Evolutionary conservation across 1,140 invertebrate genomes (phyloP), one percentile per base, ranked within the genome.

Genomic region (Cydia splendana): DNA sequence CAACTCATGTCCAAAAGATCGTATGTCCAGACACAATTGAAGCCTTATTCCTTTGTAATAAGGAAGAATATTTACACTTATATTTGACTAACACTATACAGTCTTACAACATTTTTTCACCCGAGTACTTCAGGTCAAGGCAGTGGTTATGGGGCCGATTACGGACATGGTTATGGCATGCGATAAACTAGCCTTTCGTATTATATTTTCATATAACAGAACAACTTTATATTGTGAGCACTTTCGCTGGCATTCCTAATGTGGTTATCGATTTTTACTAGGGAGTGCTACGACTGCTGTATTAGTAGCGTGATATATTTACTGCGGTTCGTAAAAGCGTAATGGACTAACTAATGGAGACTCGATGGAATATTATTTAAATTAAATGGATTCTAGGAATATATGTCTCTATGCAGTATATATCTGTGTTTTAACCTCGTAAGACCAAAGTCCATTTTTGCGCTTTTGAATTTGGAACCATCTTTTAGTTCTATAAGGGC

Each of bases 161-260:
- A 42, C n/a, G 67, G 67, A 42, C 67, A 34, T 6, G 67, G 67
- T 71, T 42, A 71, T 71, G 38, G 34, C 67, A 71, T 42, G 67
- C 67, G 34, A 71, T 71, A 71, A 71, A 71, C 67, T 71, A 71
- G n/a, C 67, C 24, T 38, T 38, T 18, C 30, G 15, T 18, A 18
- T 71, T 71, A 42, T 71, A 71, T 45, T 71, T 71, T 34, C 65
- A 30, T 67, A 34, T 18, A 45, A 71, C 67, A 71, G 45, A 71
- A 42, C 15, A 42, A 42, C 4, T 62, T 24, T 62, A 62, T 62
- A 62, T 24, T 62, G 18, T 42, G 67, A 71, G 67, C 67, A 45
- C 67, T 71, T 71, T 71, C 34, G 34, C 67, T 71, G 24, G 30
- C 34, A 71, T 38, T 38, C n/a, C 30, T 18, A 71, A 71, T 71